Percentiles rank a stretch among this genome's conserved stretches.
phyloP scores from a whole-genome alignment of 1,140 invertebrate species.

The Drosophila littoralis region DNA sequence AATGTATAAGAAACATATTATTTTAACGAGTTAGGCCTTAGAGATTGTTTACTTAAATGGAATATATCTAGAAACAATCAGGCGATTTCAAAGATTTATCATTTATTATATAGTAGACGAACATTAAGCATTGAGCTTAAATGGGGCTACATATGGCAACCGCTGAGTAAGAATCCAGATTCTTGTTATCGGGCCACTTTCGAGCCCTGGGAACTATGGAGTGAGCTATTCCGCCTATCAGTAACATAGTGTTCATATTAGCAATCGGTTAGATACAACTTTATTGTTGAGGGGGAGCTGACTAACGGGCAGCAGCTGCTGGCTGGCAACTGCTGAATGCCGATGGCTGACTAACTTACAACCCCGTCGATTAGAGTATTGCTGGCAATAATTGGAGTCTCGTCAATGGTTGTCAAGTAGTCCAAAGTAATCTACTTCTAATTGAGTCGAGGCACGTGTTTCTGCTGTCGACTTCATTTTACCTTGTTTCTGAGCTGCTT shows the following conservation, averaged over 20 bases:
- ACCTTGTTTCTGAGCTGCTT: background rate
- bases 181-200: constrained; percentile 1
- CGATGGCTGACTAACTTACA: constrained; percentile 21
- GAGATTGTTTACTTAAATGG: no score
- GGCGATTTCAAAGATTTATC: no score
- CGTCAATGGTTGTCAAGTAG: constrained; percentile 40
- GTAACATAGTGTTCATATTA: constrained; percentile 52
- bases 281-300: constrained; percentile 11
- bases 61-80: no score
- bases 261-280: constrained; percentile 47
- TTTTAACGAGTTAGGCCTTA: no score
- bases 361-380: background rate
- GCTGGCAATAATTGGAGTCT: constrained; percentile 1
- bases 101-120: no score
- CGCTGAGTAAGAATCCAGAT: background rate
- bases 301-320: constrained; percentile 46
- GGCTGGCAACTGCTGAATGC: background rate
- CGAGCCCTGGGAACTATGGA: background rate
- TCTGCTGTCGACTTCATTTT: constrained; percentile 1
- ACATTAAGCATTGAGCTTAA: no score
- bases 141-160: no score
- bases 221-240: constrained; percentile 50
- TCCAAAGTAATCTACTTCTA: constrained; percentile 34
- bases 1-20: no score
- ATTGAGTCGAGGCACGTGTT: constrained; percentile 50